Conservation (phyloP, 2,113 vertebrate genomes). For the Vidua chalybeata region DNA sequence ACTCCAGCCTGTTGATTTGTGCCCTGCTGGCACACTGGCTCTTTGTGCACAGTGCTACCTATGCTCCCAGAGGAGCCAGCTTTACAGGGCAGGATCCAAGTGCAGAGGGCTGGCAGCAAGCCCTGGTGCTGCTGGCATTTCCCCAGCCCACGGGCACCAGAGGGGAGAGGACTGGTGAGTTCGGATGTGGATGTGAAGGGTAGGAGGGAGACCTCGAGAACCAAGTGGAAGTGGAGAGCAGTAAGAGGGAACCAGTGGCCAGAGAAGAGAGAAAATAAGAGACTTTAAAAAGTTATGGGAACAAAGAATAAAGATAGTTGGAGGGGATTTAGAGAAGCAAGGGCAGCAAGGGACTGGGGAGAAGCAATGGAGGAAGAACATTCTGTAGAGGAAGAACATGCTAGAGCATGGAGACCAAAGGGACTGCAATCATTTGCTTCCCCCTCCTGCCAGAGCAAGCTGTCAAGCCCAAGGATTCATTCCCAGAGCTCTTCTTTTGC, state of each 20-base stretch:
- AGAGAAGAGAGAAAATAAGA: neutral
- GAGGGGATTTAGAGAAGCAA: neutral
- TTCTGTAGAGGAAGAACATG: neutral
- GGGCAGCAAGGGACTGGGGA: neutral
- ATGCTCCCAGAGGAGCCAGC: neutral
- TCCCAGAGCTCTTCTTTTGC: neutral
- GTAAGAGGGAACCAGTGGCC: neutral
- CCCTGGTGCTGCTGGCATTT: neutral
- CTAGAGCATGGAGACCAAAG: neutral
- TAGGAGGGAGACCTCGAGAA: neutral
- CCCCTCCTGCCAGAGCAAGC: neutral
- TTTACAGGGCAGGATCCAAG: neutral
- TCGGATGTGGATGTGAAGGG: neutral
- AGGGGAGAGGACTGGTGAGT: too few species aligned
- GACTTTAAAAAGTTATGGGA: neutral
- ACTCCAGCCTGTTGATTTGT: neutral
- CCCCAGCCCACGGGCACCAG: accelerated
- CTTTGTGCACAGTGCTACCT: neutral
- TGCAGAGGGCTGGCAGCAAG: neutral
- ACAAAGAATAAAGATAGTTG: neutral
- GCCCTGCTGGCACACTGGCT: neutral
- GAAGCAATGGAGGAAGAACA: neutral
- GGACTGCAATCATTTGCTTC: neutral
- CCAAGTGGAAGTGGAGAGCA: neutral
- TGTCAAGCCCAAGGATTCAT: neutral